These are phyloP conservation scores for Cephalopholis sonnerati DNA, from an alignment of 2,113 vertebrate genomes.

Conservation along the genomic window DNA sequence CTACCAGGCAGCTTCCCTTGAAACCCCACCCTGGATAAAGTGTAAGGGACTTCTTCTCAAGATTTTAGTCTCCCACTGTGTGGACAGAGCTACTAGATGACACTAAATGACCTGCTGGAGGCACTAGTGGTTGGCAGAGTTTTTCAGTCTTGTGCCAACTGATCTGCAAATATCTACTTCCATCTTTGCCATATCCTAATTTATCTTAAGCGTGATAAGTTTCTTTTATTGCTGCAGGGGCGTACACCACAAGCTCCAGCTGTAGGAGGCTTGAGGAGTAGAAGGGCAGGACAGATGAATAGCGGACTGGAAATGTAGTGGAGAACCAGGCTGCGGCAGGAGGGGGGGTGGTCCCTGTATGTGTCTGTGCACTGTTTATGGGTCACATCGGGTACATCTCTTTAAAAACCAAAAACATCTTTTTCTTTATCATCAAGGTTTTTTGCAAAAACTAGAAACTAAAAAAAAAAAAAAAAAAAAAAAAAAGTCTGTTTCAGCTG, in stretches of 20 bases:
- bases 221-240: constrained; percentile 28
- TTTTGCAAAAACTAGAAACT: constrained; percentile 65
- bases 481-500: constrained; percentile 61
- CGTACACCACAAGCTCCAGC: constrained; percentile 38
- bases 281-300: constrained; percentile 59
- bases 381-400: constrained; percentile 82
- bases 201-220: constrained; percentile 32
- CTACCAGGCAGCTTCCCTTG: constrained; percentile 75
- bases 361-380: constrained; percentile 82
- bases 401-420: constrained; percentile 81
- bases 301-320: constrained; percentile 44
- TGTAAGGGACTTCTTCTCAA: constrained; percentile 40
- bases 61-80: constrained; percentile 41
- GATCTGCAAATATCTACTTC: constrained; percentile 60
- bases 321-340: constrained; percentile 51
- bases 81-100: constrained; percentile 53
- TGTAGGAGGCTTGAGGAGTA: constrained; percentile 48
- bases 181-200: constrained; percentile 52
- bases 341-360: constrained; percentile 62
- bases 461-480: constrained; percentile 33
- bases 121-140: constrained; percentile 45
- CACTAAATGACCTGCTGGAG: constrained; percentile 71
- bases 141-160: constrained; percentile 71
- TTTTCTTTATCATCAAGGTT: constrained; percentile 67
- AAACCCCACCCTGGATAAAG: constrained; percentile 34